Evolutionary conservation across 2,888 invertebrate species (phyloP).

Genomic region (Scaptomyza caliginosa): DNA sequence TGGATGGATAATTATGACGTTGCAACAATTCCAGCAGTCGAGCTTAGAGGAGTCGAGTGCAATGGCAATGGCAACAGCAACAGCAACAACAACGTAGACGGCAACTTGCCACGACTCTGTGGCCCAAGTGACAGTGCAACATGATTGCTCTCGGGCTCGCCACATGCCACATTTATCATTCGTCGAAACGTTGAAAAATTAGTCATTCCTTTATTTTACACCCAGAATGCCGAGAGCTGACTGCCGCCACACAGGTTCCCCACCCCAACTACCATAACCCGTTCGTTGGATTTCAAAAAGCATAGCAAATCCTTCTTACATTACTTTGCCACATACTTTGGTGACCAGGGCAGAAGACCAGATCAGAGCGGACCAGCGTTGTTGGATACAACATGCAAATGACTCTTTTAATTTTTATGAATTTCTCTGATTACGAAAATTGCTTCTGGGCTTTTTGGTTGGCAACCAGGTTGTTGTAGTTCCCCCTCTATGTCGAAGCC

Average conservation of each 20-base stretch:
- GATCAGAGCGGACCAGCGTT: background rate
- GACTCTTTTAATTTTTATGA: constrained; percentile 80
- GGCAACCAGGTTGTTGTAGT: constrained; percentile 21
- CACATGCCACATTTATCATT: constrained; percentile 79
- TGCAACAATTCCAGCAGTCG: constrained; percentile 71
- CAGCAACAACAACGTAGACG: background rate
- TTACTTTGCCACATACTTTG: constrained; percentile 51
- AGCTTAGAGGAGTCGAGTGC: constrained; percentile 23
- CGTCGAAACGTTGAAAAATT: constrained; percentile 80
- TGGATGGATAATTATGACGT: constrained; percentile 79
- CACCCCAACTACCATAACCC: constrained; percentile 24
- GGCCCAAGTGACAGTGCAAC: constrained; percentile 77
- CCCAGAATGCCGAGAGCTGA: constrained; percentile 76
- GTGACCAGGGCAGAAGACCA: constrained; percentile 12
- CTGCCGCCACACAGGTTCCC: constrained; percentile 30
- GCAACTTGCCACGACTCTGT: constrained; percentile 18
- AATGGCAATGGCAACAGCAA: background rate
- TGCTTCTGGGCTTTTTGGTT: constrained; percentile 75
- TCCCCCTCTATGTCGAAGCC: constrained; percentile 8
- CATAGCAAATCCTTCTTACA: constrained; percentile 68
- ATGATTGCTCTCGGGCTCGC: constrained; percentile 80
- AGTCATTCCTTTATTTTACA: constrained; percentile 79
- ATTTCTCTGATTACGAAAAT: constrained; percentile 80
- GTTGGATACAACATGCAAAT: constrained; percentile 73
- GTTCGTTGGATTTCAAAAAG: constrained; percentile 16